Evolutionary conservation across 2,797 vertebrate genomes (phyloP).

Genomic region (Micropoecilia bifurca): DNA sequence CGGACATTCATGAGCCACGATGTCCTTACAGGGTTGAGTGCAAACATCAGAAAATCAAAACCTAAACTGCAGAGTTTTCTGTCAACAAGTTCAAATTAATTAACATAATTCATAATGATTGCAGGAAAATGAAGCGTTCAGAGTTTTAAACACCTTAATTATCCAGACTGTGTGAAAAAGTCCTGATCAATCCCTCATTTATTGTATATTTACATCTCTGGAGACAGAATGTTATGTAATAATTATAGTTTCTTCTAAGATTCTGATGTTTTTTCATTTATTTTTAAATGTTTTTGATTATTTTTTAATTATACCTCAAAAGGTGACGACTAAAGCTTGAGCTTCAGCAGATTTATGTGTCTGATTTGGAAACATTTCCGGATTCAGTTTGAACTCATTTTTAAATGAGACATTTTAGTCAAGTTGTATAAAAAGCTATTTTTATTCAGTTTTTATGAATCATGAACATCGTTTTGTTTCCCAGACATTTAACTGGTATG

Average conservation of each 20-base stretch:
- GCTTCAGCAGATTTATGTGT: too few relatives aligned
- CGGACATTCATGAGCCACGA: slow-evolving; percentile 14
- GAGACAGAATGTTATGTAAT: neutral
- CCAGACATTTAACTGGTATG: too few relatives aligned
- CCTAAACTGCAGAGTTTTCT: neutral
- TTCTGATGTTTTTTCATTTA: neutral
- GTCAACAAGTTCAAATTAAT: neutral
- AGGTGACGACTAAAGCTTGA: too few relatives aligned
- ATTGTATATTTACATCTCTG: neutral
- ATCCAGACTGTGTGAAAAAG: neutral
- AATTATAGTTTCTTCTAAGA: neutral
- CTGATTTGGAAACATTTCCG: too few relatives aligned
- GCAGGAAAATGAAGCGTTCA: neutral
- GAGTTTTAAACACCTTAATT: neutral
- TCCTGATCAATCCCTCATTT: neutral
- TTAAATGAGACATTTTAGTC: neutral
- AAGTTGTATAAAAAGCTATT: too few relatives aligned
- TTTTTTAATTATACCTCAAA: too few relatives aligned
- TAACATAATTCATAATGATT: neutral
- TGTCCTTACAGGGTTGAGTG: slow-evolving; percentile 5
- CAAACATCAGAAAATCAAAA: slow-evolving; percentile 2
- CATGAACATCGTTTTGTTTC: too few relatives aligned
- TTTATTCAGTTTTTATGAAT: too few relatives aligned
- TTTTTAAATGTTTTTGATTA: neutral
- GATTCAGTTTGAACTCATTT: too few relatives aligned